These are phyloP conservation scores for Pedionomus torquatus DNA, from an alignment of 2,113 vertebrate species.

Conservation along the genomic window DNA sequence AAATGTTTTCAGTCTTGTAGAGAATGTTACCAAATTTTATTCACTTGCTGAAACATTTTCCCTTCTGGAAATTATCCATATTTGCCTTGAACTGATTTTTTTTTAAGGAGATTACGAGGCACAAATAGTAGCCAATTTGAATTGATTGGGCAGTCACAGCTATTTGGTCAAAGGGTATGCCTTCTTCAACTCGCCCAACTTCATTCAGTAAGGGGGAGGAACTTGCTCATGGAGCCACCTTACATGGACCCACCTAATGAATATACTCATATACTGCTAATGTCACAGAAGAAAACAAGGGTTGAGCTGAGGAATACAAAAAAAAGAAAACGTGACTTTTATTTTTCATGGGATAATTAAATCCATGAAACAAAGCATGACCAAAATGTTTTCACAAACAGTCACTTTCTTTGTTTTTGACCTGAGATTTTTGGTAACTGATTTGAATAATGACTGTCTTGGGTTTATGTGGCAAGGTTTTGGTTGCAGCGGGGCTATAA, in stretches of 20 bases:
- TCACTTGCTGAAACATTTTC: neutral
- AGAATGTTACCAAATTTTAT: neutral
- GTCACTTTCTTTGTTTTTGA: neutral
- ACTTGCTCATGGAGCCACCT: neutral
- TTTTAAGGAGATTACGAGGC: neutral
- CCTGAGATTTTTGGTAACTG: neutral
- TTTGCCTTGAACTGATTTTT: neutral
- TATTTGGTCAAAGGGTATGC: neutral
- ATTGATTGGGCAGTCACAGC: neutral
- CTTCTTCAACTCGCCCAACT: neutral
- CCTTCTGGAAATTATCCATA: neutral
- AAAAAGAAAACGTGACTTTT: neutral
- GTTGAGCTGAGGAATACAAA: neutral
- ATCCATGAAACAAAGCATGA: neutral
- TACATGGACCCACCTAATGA: neutral
- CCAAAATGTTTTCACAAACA: neutral
- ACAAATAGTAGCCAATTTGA: neutral
- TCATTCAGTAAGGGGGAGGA: neutral
- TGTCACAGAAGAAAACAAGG: neutral
- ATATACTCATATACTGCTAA: neutral
- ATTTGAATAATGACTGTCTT: neutral
- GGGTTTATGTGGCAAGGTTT: neutral
- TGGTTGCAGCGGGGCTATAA: neutral
- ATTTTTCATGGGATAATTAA: neutral
- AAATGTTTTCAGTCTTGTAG: neutral